Conservation (phyloP, 2,888 invertebrate species). For the Lutraria lutraria region DNA sequence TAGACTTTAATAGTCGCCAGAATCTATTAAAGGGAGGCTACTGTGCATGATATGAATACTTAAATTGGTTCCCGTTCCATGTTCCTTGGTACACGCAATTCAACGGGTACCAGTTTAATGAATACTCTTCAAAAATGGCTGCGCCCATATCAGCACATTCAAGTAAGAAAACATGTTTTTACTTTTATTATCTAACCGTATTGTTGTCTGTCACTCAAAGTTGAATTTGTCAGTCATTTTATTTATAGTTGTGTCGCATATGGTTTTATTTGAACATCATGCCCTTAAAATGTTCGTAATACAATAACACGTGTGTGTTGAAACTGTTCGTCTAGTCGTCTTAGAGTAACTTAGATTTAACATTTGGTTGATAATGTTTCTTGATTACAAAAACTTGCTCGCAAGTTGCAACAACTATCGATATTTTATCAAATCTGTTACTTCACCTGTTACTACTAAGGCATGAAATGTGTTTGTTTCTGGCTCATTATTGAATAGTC, state of each 20-base stretch:
- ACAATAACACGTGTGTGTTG: not conserved
- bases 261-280: not conserved
- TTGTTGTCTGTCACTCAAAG: not conserved
- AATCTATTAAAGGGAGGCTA: not conserved
- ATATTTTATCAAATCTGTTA: no score
- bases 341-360: no score
- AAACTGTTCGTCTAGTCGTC: not conserved
- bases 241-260: not conserved
- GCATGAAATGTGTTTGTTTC: no score
- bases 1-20: no score
- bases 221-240: not conserved
- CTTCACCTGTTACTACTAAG: no score
- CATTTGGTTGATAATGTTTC: no score
- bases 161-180: not conserved
- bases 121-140: conserved; percentile 2
- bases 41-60: no score
- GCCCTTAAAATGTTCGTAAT: not conserved
- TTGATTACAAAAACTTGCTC: no score
- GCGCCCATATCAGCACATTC: conserved; percentile 1
- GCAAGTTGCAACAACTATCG: no score
- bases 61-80: no score
- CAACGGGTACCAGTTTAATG: not conserved
- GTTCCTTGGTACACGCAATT: no score
- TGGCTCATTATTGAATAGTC: no score
- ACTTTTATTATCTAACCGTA: not conserved